A percentile compares a stretch with the other conserved stretches of the same genome.
phyloP scores from a whole-genome alignment of 2,888 invertebrate genomes.

The Chrysomela aeneicollis region DNA sequence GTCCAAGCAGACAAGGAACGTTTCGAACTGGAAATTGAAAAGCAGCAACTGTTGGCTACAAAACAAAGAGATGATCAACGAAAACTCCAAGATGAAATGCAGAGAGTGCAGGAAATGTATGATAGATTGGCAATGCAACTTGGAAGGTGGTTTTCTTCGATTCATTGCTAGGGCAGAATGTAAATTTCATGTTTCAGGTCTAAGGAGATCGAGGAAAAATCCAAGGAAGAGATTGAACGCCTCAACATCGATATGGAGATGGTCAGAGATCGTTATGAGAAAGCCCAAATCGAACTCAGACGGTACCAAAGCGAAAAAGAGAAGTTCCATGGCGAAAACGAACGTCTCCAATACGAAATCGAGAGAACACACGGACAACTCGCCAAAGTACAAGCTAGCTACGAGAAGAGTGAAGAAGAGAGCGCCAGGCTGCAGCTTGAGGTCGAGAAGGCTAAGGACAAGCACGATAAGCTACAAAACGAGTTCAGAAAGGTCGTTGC shows the following conservation, averaged over 20 bases:
- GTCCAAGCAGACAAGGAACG: slow-evolving; percentile 89
- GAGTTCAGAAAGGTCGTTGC: slow-evolving; percentile 84
- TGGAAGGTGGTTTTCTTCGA: slow-evolving; percentile 54
- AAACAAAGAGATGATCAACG: slow-evolving; percentile 87
- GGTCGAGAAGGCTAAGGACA: slow-evolving; percentile 89
- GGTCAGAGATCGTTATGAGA: slow-evolving; percentile 88
- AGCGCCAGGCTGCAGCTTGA: slow-evolving; percentile 85
- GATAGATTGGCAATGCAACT: slow-evolving; percentile 87
- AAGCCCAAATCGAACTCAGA: slow-evolving; percentile 84
- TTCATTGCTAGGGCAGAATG: too few relatives aligned
- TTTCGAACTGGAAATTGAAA: slow-evolving; percentile 84
- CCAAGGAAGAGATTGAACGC: slow-evolving; percentile 83
- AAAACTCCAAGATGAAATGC: slow-evolving; percentile 86
- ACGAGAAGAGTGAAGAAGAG: slow-evolving; percentile 68
- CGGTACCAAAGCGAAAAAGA: slow-evolving; percentile 86
- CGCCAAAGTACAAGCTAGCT: slow-evolving; percentile 82
- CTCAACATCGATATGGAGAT: slow-evolving; percentile 83
- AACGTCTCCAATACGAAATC: slow-evolving; percentile 84
- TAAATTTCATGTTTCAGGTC: slow-evolving; percentile 63
- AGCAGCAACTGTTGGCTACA: slow-evolving; percentile 78
- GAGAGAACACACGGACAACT: slow-evolving; percentile 88
- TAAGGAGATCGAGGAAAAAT: slow-evolving; percentile 91
- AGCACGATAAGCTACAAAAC: slow-evolving; percentile 84
- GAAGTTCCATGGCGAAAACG: slow-evolving; percentile 83
- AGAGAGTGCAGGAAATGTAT: slow-evolving; percentile 87